Base-by-base conservation (phyloP, 2,888 invertebrate species). In the Sphaerophoria taeniata region DNA sequence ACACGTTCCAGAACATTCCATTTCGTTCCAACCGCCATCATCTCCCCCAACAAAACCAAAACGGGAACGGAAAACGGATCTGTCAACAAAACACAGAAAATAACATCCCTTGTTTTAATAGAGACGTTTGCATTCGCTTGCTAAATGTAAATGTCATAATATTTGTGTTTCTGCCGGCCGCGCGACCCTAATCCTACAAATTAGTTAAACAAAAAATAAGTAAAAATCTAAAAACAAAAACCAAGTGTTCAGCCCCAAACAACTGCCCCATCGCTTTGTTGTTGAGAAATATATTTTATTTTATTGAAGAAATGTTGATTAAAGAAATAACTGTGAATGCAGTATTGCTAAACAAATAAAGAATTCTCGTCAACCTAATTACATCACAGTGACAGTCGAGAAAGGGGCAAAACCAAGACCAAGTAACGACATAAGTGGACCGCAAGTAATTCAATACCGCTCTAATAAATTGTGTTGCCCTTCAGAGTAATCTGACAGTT, bases 401-500 rank as follows among this genome's bases (percentile, higher is more conserved):
- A 43, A 9, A 43, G 39, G 9, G 43, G 71, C 75, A 53, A 70
- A 69, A 43, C 39, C 39, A 43, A 43, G 7, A 43, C 4, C 39
- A 2, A 3, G 11, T 3, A 43, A 7, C 7, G 39, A 43, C 43
- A 9, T 2, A 9, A 12, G 12, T 9, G 9, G 11, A 43, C 43
- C 6, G 43, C 12, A 43, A 24, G 85, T 81, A 81, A 85, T 77
- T 51, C 81, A 81, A 85, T 73, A 69, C 73, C 71, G 81, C 73
- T 77, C 80, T 65, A 77, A 76, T 77, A 81, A 81, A 65, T 76
- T 53, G 24, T 16, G 24, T 58, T 76, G 76, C 58, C 85, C 85
- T 81, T 81, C 76, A 79, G 70, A 77, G 63, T 81, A 73, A 77
- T 47, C 76, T 67, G 73, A 80, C 74, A 84, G 75, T 72, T 73